Evolutionary conservation across 2,113 vertebrate genomes (phyloP), one percentile per base, ranked within the genome.

Genomic region (Cavia porcellus): DNA sequence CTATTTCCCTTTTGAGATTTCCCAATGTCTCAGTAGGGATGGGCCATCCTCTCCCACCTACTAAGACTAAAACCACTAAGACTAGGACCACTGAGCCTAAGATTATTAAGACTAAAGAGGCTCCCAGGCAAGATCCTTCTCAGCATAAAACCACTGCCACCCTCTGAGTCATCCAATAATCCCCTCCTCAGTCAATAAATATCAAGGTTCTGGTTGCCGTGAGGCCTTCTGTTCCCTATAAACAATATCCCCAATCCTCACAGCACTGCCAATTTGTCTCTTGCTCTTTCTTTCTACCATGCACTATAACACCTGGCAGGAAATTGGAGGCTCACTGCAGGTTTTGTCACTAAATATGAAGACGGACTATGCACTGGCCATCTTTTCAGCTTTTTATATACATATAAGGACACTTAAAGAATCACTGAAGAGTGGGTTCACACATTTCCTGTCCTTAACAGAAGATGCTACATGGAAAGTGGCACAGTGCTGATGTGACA

Each of bases 391-490:
- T 72, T 89, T 81, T 70, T 45, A 4, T 70, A 14, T 17, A n/a
- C n/a, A 38, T 17, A 74, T 61, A 50, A 35, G 24, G 20, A 24
- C 61, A 64, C 7, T 52, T 35, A n/a, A 12, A 50, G 30, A 4
- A 30, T 20, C 55, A 28, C 1, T 11, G 42, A 74, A 70, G 47
- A 22, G 30, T 11, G 24, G 17, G 55, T 50, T 52, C 8, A 11
- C 8, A 38, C 24, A 74, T 24, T 17, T 14, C 47, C 14, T 0
- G 8, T 14, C 38, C 8, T 79, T 28, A 5, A 5, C 0, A 7
- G 42, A 70, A 12, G 5, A 62, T 42, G 38, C 19, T 35, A 25
- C 3, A 2, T 62, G 6, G 52, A 42, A n/a, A 7, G 12, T 20
- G 42, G 35, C 15, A 35, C 30, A 19, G n/a, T 25, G 66, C 55